These are phyloP conservation scores for Tiliacea citrago DNA, from an alignment of 2,888 invertebrate species.

Conservation along the genomic window DNA sequence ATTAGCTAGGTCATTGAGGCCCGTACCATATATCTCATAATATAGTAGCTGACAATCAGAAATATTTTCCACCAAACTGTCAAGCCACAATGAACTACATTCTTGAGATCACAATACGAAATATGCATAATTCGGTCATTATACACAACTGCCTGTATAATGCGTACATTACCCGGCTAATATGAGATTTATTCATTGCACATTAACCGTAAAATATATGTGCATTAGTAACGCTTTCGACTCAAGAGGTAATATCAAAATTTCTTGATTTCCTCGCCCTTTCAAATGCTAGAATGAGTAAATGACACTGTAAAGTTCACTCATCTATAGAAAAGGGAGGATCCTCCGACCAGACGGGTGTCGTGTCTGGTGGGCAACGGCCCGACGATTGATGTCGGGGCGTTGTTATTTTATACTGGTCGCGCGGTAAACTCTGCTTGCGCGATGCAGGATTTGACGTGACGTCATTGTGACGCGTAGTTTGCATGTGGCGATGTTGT, in stretches of 20 bases:
- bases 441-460: too few relatives aligned
- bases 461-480: too few relatives aligned
- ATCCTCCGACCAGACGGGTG: too few relatives aligned
- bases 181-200: conserved; percentile 51
- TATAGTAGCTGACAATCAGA: neutral
- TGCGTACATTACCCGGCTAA: conserved; percentile 36
- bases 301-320: too few relatives aligned
- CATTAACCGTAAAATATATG: conserved; percentile 31
- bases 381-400: too few relatives aligned
- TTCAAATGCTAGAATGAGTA: neutral
- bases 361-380: too few relatives aligned
- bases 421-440: too few relatives aligned
- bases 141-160: conserved; percentile 32
- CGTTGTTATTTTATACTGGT: too few relatives aligned
- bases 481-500: too few relatives aligned
- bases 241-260: conserved; percentile 22
- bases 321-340: too few relatives aligned
- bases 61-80: conserved; percentile 3
- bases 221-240: conserved; percentile 62
- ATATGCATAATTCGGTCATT: conserved; percentile 48
- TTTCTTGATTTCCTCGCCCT: conserved; percentile 3
- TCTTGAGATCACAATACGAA: conserved; percentile 35
- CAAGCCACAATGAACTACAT: conserved; percentile 9
- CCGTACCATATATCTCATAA: too few relatives aligned
- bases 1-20: neutral